phyloP scores from a whole-genome alignment of 2,113 vertebrate genomes.

The Puffinus mauretanicus region DNA sequence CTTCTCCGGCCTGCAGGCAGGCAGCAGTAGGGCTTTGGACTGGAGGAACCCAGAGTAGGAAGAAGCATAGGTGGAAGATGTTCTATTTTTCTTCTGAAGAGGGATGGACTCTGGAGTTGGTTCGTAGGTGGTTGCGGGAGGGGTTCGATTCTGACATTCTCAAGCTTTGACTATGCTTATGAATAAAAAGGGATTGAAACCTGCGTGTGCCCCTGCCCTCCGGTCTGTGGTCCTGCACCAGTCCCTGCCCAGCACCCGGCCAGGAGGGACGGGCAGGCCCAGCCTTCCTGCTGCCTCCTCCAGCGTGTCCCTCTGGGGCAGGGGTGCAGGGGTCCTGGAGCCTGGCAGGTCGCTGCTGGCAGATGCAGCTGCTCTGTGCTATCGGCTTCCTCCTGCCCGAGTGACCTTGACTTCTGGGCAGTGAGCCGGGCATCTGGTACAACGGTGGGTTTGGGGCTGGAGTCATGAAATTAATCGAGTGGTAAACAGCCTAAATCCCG shows the following conservation, averaged over 20 bases:
- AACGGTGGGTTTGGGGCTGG: neutral
- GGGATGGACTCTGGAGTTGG: neutral
- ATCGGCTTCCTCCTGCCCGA: accelerated
- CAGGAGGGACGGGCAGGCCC: accelerated
- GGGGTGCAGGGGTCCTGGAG: accelerated
- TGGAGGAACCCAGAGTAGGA: neutral
- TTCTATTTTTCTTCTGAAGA: conserved; percentile 30
- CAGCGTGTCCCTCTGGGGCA: too few relatives aligned
- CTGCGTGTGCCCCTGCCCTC: neutral
- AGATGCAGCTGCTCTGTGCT: accelerated
- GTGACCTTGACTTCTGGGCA: conserved; percentile 43
- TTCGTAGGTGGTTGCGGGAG: neutral
- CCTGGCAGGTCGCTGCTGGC: neutral
- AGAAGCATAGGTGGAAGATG: neutral
- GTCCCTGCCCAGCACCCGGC: neutral
- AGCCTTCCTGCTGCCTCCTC: too few relatives aligned
- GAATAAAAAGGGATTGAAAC: conserved; percentile 47
- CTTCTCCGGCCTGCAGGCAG: conserved; percentile 1
- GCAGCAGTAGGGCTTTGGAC: neutral
- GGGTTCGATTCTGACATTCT: neutral
- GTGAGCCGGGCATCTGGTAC: neutral
- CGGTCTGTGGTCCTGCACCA: accelerated
- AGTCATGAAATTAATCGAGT: conserved; percentile 31
- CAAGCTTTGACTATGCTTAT: conserved; percentile 33
- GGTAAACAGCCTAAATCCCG: conserved; percentile 60